Evolutionary conservation across 37 sponge, comb jelly and placozoan species (phyloP).

Genomic region (Agelas oroides): DNA sequence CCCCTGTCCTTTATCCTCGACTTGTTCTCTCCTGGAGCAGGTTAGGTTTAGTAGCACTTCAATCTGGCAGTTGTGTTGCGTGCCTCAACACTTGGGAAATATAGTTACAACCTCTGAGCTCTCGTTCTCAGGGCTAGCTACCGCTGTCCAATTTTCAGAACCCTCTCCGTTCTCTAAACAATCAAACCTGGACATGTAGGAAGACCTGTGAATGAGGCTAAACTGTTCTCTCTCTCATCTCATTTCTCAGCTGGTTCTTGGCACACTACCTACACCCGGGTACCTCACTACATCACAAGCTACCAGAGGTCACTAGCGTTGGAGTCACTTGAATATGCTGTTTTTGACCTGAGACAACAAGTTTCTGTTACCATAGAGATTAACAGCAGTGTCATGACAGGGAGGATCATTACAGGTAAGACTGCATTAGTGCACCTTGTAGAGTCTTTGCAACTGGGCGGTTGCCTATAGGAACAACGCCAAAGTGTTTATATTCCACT

Average conservation of each 20-base stretch:
- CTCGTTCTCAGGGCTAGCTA: too few species aligned
- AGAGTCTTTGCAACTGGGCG: not conserved
- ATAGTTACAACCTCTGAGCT: too few species aligned
- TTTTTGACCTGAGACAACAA: conserved; percentile 57
- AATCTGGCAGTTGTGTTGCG: too few species aligned
- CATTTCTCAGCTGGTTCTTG: conserved; percentile 72
- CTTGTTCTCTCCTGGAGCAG: conserved; percentile 57
- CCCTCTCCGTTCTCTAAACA: too few species aligned
- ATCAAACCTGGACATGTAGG: too few species aligned
- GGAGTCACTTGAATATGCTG: conserved; percentile 61
- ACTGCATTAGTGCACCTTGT: too few species aligned
- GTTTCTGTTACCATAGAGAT: conserved; percentile 43
- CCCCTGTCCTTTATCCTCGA: conserved; percentile 70
- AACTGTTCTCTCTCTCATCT: too few species aligned
- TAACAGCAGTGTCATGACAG: conserved; percentile 40
- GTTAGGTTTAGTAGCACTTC: not conserved
- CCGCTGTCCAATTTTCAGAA: too few species aligned
- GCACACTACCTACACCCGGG: conserved; percentile 83
- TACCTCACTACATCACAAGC: conserved; percentile 79
- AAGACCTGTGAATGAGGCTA: too few species aligned
- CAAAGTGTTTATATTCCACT: too few species aligned
- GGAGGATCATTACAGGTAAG: conserved; percentile 68
- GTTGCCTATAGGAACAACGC: too few species aligned
- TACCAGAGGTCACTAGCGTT: conserved; percentile 48
- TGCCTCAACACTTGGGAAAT: too few species aligned